Evolutionary conservation across 2,113 vertebrate species (phyloP), one percentile per base, ranked within the genome.

Genomic region (Psittacus erithacus): DNA sequence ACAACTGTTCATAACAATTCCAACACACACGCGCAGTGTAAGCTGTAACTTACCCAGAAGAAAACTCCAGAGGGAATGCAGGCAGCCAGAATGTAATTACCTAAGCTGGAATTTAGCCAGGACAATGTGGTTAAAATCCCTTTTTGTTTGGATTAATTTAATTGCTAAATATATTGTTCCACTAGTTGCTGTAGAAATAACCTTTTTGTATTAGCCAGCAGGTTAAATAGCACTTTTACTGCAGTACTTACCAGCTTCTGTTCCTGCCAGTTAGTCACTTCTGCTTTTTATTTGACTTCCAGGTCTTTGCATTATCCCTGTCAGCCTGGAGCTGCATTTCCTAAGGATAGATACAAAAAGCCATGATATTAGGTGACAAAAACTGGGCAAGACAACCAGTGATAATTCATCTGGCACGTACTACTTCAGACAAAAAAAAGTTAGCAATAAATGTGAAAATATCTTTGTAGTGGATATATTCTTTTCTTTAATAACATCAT

Each of bases 141-240:
- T 85, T 80, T 94, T 97, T 97, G 91, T 96, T 90, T 90, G 89
- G 84, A 92, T 95, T 97, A 84, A 95, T 90, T 96, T 92, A 93
- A 97, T 94, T 97, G 90, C 87, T 95, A 95, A 97, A 96, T 96
- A 96, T 65, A 95, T 96, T 96, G 64, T 93, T 93, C 63, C 70
- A 77, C 53, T 89, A 80, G 50, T 78, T 88, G 85, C 82, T 88
- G 87, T 43, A 87, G 84, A 94, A 96, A 93, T 76, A 91, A 86
- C 35, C 17, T 87, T 92, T 96, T 84, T 86, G n/a, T 77, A 86
- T 87, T 75, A 90, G 82, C 47, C 76, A 93, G 83, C 52, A 92
- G 88, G 91, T 94, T 97, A 97, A 97, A 96, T 62, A 84, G 63
- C 43, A 68, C 25, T 70, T 91, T 77, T 82, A 88, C 82, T 50